Evolutionary conservation across 2,888 invertebrate genomes (phyloP), one percentile per base, ranked within the genome.

Genomic region (Eumerus sabulonum): DNA sequence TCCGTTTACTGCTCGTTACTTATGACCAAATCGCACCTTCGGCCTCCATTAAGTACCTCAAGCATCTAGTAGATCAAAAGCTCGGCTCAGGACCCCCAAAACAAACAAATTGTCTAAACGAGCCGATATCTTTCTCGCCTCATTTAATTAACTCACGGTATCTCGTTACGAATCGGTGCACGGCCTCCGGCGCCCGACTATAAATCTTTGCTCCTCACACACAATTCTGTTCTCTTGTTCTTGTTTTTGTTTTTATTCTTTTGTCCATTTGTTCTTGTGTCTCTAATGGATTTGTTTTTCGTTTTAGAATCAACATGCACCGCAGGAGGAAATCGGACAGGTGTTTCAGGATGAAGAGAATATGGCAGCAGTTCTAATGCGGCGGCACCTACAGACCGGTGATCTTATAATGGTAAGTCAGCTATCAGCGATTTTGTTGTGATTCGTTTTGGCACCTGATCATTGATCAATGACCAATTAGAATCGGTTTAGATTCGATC

Each of bases 341-440:
- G 91, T 95, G 47, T 97, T 95, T 89, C 97, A 97, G 88, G 97
- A 97, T 88, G 93, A 94, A 85, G 91, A 92, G 79, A 96, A 94
- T 85, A 93, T 95, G 90, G 97, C 97, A 9, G 97, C 97, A 3
- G 92, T 97, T 85, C 91, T 97, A 76, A 92, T 97, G 87, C 92
- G 95, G 85, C 93, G 93, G 84, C 95, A 96, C 87, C 91, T 93
- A 73, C 90, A 91, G 83, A 94, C 93, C 87, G 96, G 95, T 82
- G 93, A 93, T 86, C 90, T 96, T 84, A 91, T 96, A 86, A 93
- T 97, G 94, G 97, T 97, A 90, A 94, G 95, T 85, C 17, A 36
- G 19, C 27, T 14, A 12, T 7, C 38, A 17, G 19, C 40, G 11
- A n/a, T 40, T 40, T 40, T 40, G 27, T 27, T 18, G 45, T 19